A percentile compares a stretch with the other conserved stretches of the same genome.
Evolutionary conservation across 1,140 invertebrate species (phyloP).

Genomic region (Aculops lycopersici): DNA sequence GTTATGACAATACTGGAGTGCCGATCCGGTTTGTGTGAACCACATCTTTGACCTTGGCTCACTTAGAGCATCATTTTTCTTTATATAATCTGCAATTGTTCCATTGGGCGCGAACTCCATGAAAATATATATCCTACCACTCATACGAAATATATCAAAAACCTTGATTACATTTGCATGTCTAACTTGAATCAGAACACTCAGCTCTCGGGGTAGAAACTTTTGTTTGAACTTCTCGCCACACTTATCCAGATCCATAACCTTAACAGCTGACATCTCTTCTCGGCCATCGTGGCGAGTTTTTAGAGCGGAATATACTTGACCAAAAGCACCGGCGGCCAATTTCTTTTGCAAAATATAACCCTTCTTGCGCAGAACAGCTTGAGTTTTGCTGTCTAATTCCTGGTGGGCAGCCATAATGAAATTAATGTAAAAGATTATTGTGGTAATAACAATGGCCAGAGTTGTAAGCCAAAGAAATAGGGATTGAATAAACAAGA

Average conservation of each 20-base stretch:
- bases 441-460: too few relatives aligned
- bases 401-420: background rate
- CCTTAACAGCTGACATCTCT: conserved; percentile 3
- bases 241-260: conserved; percentile 6
- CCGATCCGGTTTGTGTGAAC: conserved; percentile 3
- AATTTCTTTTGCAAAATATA: conserved; percentile 4
- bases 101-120: conserved; percentile 7
- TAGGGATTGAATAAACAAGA: too few relatives aligned
- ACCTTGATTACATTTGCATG: conserved; percentile 6
- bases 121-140: conserved; percentile 8
- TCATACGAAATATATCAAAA: conserved; percentile 7
- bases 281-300: conserved; percentile 2
- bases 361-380: conserved; percentile 5
- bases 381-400: conserved; percentile 6
- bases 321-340: conserved; percentile 6
- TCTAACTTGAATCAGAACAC: conserved; percentile 3
- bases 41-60: conserved; percentile 2
- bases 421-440: too few relatives aligned
- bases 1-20: conserved; percentile 4
- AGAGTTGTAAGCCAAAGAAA: too few relatives aligned
- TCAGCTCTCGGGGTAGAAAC: conserved; percentile 8
- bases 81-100: conserved; percentile 5
- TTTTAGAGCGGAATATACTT: conserved; percentile 5
- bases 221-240: conserved; percentile 6
- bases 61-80: conserved; percentile 4